A percentile compares a stretch with the other conserved stretches of the same genome.
phyloP scores from a whole-genome alignment of 2,888 invertebrate genomes.

The Craniophora ligustri region DNA sequence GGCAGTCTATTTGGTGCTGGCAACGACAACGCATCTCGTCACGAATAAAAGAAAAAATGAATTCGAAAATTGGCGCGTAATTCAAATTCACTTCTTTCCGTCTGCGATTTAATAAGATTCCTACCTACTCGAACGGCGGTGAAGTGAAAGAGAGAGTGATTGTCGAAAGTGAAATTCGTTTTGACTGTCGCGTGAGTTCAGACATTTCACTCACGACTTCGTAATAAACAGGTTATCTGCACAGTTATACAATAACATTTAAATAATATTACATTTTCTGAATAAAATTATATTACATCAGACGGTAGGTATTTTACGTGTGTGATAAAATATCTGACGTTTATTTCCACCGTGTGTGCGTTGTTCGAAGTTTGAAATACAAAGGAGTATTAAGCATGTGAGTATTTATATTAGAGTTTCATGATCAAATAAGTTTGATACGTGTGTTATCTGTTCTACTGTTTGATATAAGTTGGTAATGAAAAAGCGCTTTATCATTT shows the following conservation, averaged over 20 bases:
- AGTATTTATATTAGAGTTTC: slow-evolving; percentile 23
- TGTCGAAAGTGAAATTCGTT: slow-evolving; percentile 80
- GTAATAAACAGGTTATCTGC: slow-evolving; percentile 59
- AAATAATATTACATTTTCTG: slow-evolving; percentile 21
- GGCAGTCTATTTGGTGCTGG: slow-evolving; percentile 39
- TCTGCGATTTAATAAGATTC: slow-evolving; percentile 13
- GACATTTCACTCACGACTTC: slow-evolving; percentile 63
- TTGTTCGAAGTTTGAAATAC: slow-evolving; percentile 20
- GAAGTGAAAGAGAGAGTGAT: slow-evolving; percentile 71
- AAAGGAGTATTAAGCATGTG: slow-evolving; percentile 25
- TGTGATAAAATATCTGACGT: slow-evolving; percentile 10
- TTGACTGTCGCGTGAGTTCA: slow-evolving; percentile 71
- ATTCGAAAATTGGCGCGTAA: slow-evolving; percentile 1
- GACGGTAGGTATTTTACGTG: background rate
- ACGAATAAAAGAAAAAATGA: slow-evolving; percentile 1
- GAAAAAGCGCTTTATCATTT: slow-evolving; percentile 30
- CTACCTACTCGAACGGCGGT: slow-evolving; percentile 66
- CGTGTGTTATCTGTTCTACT: slow-evolving; percentile 19
- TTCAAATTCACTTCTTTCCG: slow-evolving; percentile 9
- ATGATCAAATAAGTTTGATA: slow-evolving; percentile 17
- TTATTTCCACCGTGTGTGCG: slow-evolving; percentile 4
- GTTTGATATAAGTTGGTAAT: slow-evolving; percentile 23
- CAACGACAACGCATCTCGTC: slow-evolving; percentile 25
- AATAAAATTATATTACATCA: slow-evolving; percentile 2
- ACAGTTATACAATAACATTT: slow-evolving; percentile 45